These are phyloP conservation scores for Diachasmimorpha longicaudata DNA, from an alignment of 1,140 invertebrate species.

Conservation along the genomic window DNA sequence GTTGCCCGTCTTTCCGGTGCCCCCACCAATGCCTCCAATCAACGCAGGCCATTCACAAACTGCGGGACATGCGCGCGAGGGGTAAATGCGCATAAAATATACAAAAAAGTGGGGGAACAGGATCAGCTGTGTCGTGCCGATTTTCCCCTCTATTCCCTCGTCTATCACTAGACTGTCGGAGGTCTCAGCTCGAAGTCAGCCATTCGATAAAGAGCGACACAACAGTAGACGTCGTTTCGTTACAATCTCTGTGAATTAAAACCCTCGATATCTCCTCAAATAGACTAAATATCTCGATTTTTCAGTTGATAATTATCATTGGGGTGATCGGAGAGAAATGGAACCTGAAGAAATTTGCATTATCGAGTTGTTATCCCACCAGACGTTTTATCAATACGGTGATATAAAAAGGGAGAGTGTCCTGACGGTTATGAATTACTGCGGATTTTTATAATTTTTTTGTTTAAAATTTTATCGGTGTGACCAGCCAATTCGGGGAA, in stretches of 20 bases:
- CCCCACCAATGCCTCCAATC: background rate
- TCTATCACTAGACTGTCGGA: background rate
- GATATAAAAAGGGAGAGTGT: constrained; percentile 29
- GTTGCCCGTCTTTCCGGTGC: background rate
- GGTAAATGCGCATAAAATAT: background rate
- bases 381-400: constrained; percentile 33
- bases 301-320: background rate
- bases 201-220: constrained; percentile 1
- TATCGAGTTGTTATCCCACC: background rate
- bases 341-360: constrained; percentile 46
- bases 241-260: background rate
- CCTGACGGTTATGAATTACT: constrained; percentile 1
- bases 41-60: background rate
- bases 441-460: constrained; percentile 16
- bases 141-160: background rate
- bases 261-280: no score
- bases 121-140: constrained; percentile 37
- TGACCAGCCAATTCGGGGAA: no score
- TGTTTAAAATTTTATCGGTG: background rate
- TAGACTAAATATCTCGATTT: background rate
- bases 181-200: background rate
- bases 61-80: background rate
- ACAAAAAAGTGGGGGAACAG: constrained; percentile 6
- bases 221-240: background rate
- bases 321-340: constrained; percentile 43